Conservation (phyloP, 2,113 vertebrate species). For the Stegastes partitus region DNA sequence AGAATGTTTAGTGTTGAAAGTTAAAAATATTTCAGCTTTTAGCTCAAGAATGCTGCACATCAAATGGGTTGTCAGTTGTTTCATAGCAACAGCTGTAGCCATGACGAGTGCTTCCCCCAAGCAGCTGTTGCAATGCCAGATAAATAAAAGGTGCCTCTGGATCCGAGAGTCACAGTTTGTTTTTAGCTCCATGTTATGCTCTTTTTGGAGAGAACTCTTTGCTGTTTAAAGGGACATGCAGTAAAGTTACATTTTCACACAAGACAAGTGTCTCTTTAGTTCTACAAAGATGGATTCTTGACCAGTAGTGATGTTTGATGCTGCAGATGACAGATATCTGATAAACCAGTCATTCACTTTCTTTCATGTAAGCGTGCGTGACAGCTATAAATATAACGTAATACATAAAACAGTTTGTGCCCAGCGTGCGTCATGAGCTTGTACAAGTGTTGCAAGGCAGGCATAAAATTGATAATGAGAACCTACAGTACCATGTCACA, state of each 20-base stretch:
- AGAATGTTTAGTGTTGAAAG: background rate
- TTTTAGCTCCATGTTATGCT: constrained; percentile 31
- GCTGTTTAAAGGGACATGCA: background rate
- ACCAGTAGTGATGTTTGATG: background rate
- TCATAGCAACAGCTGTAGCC: constrained; percentile 56
- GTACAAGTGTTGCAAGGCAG: background rate
- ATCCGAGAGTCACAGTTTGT: constrained; percentile 44
- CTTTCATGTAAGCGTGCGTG: background rate
- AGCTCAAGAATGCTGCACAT: constrained; percentile 13
- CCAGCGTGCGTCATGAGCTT: background rate
- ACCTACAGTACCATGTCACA: background rate
- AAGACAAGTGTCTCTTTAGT: background rate
- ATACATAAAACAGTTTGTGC: constrained; percentile 1
- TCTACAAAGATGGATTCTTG: background rate
- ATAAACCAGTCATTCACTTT: constrained; percentile 8
- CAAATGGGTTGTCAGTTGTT: constrained; percentile 41
- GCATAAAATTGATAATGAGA: background rate
- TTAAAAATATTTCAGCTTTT: constrained; percentile 46
- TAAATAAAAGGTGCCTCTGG: constrained; percentile 18
- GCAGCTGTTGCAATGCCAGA: constrained; percentile 40
- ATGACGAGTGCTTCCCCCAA: constrained; percentile 29
- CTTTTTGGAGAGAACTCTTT: background rate
- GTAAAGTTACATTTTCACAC: background rate
- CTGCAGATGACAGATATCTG: constrained; percentile 10
- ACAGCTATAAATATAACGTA: constrained; percentile 6